Evolutionary conservation across 2,113 vertebrate genomes (phyloP).

Genomic region (Triplophysa rosa): DNA sequence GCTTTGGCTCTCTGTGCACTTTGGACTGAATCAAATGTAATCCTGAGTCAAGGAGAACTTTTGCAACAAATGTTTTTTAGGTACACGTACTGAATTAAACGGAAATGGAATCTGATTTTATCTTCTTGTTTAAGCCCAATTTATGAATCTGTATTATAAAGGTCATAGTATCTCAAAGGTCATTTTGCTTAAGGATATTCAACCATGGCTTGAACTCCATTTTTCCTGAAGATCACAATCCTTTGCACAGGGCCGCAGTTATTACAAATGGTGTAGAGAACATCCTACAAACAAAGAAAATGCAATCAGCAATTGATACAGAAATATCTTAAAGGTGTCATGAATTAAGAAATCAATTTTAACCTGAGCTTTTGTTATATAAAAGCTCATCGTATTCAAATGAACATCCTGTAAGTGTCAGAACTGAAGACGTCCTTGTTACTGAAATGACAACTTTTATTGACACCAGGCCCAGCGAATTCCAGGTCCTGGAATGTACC

Average conservation of each 20-base stretch:
- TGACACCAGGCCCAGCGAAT: no score
- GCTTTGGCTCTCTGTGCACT: conserved; percentile 95
- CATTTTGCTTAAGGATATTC: conserved; percentile 87
- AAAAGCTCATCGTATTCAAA: no score
- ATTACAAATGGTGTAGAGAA: conserved; percentile 94
- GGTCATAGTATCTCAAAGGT: no score
- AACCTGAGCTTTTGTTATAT: no score
- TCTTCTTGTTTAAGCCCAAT: not conserved
- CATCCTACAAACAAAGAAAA: conserved; percentile 75
- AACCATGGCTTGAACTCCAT: conserved; percentile 95
- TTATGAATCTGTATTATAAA: not conserved
- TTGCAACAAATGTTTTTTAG: not conserved
- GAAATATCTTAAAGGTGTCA: no score
- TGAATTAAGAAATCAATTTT: no score
- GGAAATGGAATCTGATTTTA: not conserved
- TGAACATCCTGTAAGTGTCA: no score
- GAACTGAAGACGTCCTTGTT: no score
- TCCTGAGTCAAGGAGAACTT: conserved; percentile 71
- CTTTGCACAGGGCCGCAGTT: conserved; percentile 94
- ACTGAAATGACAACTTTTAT: no score
- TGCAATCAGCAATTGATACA: not conserved
- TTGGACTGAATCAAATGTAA: conserved; percentile 91
- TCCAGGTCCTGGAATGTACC: no score
- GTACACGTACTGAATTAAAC: not conserved
- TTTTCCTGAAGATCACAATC: conserved; percentile 97